Evolutionary conservation across 1,140 invertebrate species (phyloP), one percentile per base, ranked within the genome.

Genomic region (Ceratitis capitata): DNA sequence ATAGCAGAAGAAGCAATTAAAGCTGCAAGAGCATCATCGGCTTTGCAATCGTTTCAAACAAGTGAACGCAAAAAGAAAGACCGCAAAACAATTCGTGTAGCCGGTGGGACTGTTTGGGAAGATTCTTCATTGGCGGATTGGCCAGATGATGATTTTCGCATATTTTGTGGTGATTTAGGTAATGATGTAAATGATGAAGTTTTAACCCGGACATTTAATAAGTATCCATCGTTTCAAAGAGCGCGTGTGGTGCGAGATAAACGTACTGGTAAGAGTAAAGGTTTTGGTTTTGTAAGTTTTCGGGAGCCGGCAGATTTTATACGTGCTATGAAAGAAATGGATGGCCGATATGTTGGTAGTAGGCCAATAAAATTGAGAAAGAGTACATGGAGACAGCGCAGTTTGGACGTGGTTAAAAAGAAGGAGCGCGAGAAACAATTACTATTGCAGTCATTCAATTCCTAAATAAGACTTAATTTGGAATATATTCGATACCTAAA

Each of bases 101-200:
- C 98, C 7, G 98, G 98, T 51, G 98, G 98, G 3, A 95, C 96
- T 88, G 95, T 96, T 2, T 99, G 98, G 98, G 98, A 99, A 92
- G 98, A 99, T 93, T 93, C 94, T 53, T 97, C 97, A 0, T 92
- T 99, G 32, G 90, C 95, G 16, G 98, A 99, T 89, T 99, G 98
- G 98, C 96, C 97, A 83, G 95, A 97, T 89, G 98, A 99, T 94
- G 99, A 99, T 93, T 99, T 99, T 92, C 93, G 99, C 87, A 96
- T 99, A 92, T 99, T 99, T 92, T 99, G 98, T 92, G 99, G 99
- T 49, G 99, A 99, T 94, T 93, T 99, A 7, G 99, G 99, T 3
- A 99, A 99, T 92, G 99, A 99, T 92, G 98, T 99, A 1, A 99
- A 98, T 0, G 99, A 99, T 90, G 99, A 99, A 92, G 94, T 98